Evolutionary conservation across 1,140 invertebrate species (phyloP), one percentile per base, ranked within the genome.

Genomic region (Plectrocnemia conspersa): DNA sequence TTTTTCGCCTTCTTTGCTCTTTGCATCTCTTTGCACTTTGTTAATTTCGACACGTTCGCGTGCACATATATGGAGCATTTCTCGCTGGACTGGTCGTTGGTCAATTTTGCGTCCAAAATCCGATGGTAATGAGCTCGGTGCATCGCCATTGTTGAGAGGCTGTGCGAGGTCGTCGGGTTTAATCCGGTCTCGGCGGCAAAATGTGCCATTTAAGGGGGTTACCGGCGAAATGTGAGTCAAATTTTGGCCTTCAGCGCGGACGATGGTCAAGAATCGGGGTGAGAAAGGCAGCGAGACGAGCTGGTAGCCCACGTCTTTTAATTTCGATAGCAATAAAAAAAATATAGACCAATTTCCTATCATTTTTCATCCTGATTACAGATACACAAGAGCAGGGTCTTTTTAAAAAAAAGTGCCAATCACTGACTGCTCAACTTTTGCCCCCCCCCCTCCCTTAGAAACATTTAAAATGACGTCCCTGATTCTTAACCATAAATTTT

Each of bases 91-190:
- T 15, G 32, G 32, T 33, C 32, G 11, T 15, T 33, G 32, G 32
- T 33, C 32, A 33, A 33, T 33, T 33, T 33, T 15, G 32, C 32
- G 16, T 15, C 32, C 32, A 33, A 33, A 33, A 33, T 2, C 16
- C 32, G 9, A 33, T 33, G 32, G 32, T 13, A 33, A 33, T 33
- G 32, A 33, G 32, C 32, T 33, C 32, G 32, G 32, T 33, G 32
- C 32, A 33, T 33, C 32, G 32, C 32, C 32, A 33, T 33, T 33
- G 32, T 33, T 33, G 32, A 33, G 32, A 33, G 32, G n/a, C n/a
- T n/a, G n/a, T 15, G 32, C 32, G 32, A 33, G 32, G 32, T 33
- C 32, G 32, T 15, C 32, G 16, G 16, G 32, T 33, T 15, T 33
- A 9, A n/a, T n/a, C 32, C 32, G 32, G 32, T 15, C 16, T n/a